Conservation (phyloP, 2,113 vertebrate genomes). For the Dasyornis broadbenti region DNA sequence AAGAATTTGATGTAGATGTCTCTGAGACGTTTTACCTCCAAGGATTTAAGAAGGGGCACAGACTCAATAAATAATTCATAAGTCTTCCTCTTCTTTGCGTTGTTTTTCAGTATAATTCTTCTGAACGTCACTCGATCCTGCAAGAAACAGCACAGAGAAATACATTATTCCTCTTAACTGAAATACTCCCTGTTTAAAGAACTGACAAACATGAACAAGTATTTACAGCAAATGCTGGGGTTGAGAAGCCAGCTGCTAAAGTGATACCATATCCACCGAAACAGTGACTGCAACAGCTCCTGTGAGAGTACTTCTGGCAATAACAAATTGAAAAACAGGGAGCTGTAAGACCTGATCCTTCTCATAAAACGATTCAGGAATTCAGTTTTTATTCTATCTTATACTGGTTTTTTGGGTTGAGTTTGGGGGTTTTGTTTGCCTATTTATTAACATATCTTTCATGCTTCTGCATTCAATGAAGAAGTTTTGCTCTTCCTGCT, state of each 20-base stretch:
- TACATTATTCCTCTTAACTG: not conserved
- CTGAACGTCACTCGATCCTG: slow-evolving; percentile 97
- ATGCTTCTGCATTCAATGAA: not conserved
- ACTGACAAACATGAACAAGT: not conserved
- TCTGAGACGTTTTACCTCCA: slow-evolving; percentile 85
- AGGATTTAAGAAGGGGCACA: slow-evolving; percentile 92
- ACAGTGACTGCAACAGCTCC: not conserved
- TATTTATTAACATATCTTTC: not conserved
- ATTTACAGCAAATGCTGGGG: not conserved
- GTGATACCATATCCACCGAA: not conserved
- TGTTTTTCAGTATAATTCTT: slow-evolving; percentile 96
- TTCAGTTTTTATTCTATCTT: not conserved
- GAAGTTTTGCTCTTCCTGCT: not conserved
- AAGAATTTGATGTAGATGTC: not conserved
- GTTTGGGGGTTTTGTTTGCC: not conserved
- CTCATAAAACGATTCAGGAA: not conserved
- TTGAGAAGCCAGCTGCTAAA: not conserved
- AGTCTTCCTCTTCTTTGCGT: slow-evolving; percentile 92
- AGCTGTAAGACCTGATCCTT: not conserved
- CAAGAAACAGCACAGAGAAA: slow-evolving; percentile 50
- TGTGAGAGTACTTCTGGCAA: not conserved
- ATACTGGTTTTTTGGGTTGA: not conserved
- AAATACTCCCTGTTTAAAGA: not conserved
- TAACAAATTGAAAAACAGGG: not conserved
- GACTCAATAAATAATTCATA: slow-evolving; percentile 95